phyloP scores from a whole-genome alignment of 2,113 vertebrate genomes.

The Asarcornis scutulata region DNA sequence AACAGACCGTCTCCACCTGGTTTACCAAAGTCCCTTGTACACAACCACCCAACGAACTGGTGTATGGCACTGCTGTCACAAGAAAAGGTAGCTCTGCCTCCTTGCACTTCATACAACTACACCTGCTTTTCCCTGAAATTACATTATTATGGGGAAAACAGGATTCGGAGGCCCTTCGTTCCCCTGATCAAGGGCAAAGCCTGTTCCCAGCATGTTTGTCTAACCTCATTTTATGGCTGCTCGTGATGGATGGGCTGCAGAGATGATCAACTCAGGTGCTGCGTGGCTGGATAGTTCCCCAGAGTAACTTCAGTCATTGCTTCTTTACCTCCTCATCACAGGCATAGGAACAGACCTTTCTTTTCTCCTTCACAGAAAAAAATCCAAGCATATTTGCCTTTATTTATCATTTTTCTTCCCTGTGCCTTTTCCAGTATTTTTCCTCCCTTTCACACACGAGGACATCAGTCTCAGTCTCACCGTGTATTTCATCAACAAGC shows the following conservation, averaged over 20 bases:
- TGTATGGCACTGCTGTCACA: neutral
- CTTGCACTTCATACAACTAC: neutral
- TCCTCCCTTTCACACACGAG: neutral
- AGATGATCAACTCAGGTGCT: conserved; percentile 35
- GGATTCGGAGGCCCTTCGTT: neutral
- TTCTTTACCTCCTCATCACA: neutral
- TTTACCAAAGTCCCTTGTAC: neutral
- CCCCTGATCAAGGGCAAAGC: neutral
- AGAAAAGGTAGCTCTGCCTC: neutral
- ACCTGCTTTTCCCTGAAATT: neutral
- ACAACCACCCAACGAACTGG: neutral
- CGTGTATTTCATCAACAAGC: neutral
- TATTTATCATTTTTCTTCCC: conserved; percentile 25
- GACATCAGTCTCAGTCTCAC: neutral
- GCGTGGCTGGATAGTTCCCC: neutral
- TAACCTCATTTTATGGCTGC: neutral
- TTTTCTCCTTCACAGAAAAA: neutral
- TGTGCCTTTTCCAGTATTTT: neutral
- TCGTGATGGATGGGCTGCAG: conserved; percentile 3
- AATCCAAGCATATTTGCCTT: neutral
- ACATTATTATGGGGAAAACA: neutral
- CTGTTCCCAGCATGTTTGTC: neutral
- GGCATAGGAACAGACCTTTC: neutral
- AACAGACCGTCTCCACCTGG: neutral
- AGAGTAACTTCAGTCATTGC: conserved; percentile 35